Conservation (phyloP, 2,113 vertebrate species). For the Gopherus flavomarginatus region DNA sequence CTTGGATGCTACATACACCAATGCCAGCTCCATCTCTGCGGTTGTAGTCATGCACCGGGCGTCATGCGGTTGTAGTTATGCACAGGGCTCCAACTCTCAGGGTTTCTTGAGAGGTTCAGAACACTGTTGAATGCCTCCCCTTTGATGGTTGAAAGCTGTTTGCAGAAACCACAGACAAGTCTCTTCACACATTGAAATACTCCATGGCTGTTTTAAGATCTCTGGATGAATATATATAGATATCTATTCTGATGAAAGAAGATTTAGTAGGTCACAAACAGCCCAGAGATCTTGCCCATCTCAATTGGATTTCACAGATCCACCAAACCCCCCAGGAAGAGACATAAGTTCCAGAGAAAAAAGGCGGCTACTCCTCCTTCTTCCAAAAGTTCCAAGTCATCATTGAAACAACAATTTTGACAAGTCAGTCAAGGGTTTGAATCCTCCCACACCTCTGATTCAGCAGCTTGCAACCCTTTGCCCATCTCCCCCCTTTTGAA, state of each 20-base stretch:
- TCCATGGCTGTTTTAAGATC: too few relatives aligned
- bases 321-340: neutral
- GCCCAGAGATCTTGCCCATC: too few relatives aligned
- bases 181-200: neutral
- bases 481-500: neutral
- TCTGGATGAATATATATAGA: neutral
- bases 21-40: neutral
- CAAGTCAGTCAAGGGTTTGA: neutral
- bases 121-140: neutral
- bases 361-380: too few relatives aligned
- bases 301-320: too few relatives aligned
- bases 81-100: neutral
- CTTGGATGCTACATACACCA: neutral
- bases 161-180: neutral
- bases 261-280: too few relatives aligned
- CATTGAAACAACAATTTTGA: neutral
- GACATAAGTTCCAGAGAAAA: neutral
- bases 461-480: neutral
- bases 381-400: neutral
- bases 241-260: too few relatives aligned
- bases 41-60: neutral
- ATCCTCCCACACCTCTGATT: neutral
- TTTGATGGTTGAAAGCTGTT: neutral
- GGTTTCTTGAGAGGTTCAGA: neutral
- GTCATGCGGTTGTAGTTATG: neutral